Percentiles rank a stretch among this genome's conserved stretches.
Evolutionary conservation across 2,113 vertebrate species (phyloP).

Genomic region (Genyomyrus donnyi): DNA sequence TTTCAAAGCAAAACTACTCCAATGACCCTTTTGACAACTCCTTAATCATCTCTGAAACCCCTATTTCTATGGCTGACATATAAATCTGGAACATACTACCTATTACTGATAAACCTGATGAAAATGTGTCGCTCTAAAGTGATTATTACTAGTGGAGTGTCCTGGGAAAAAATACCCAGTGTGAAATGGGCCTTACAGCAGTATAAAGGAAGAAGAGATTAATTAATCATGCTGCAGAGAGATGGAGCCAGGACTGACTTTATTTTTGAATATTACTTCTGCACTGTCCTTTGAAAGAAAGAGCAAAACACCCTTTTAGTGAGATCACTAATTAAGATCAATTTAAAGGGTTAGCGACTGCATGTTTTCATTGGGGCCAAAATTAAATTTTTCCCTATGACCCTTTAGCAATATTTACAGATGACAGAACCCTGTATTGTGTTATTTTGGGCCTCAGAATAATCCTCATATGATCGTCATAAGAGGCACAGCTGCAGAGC

Average conservation of each 20-base stretch:
- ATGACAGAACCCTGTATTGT: conserved; percentile 76
- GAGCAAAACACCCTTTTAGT: conserved; percentile 70
- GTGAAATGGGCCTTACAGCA: conserved; percentile 64
- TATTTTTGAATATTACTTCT: conserved; percentile 77
- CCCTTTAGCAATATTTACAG: conserved; percentile 71
- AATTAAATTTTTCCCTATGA: conserved; percentile 71
- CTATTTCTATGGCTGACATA: not conserved
- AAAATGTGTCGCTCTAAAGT: conserved; percentile 26
- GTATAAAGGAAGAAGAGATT: conserved; percentile 69
- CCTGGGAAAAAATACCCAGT: conserved; percentile 54
- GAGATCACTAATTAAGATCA: conserved; percentile 83
- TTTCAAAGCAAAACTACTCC: not conserved
- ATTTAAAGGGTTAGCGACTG: conserved; percentile 39
- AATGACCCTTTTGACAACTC: not conserved
- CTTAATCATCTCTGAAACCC: not conserved
- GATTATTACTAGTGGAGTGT: conserved; percentile 41
- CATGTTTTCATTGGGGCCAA: conserved; percentile 63
- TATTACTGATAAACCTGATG: not conserved
- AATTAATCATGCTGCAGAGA: conserved; percentile 80
- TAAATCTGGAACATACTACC: not conserved
- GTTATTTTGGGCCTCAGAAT: conserved; percentile 72
- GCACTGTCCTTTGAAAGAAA: conserved; percentile 69
- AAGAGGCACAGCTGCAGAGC: conserved; percentile 68
- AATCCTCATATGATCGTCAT: conserved; percentile 74
- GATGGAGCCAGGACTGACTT: conserved; percentile 58